Evolutionary conservation across 2,113 vertebrate genomes (phyloP).

Genomic region (Damaliscus lunatus): DNA sequence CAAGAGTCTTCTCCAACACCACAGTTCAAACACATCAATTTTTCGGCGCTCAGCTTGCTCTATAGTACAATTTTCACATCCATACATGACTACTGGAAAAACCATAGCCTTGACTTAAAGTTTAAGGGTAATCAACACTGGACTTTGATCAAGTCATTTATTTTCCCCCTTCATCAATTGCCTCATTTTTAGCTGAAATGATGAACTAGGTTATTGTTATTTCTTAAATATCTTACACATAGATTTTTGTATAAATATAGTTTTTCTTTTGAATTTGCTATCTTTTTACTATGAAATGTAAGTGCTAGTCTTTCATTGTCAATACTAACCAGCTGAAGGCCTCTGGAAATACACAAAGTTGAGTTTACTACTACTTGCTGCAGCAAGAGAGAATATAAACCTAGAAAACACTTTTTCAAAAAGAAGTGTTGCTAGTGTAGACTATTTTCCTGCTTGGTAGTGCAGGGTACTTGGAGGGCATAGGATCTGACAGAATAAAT

Average conservation of each 20-base stretch:
- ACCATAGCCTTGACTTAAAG: background rate
- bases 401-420: background rate
- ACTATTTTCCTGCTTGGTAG: background rate
- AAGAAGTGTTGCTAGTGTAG: background rate
- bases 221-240: background rate
- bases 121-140: background rate
- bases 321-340: background rate
- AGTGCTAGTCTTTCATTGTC: background rate
- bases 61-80: background rate
- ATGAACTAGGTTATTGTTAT: background rate
- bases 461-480: background rate
- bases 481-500: background rate
- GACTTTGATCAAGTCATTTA: background rate
- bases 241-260: too few relatives aligned
- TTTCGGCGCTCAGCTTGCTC: fast-evolving
- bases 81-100: background rate
- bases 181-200: background rate
- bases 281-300: background rate
- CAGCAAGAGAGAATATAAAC: background rate
- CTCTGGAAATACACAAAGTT: background rate
- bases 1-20: background rate
- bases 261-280: background rate
- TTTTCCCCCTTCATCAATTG: background rate
- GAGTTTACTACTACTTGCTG: background rate
- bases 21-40: background rate